Percentiles rank a stretch among this genome's conserved stretches.
Conservation (phyloP, 2,888 invertebrate genomes). For the Apotomis betuletana region DNA sequence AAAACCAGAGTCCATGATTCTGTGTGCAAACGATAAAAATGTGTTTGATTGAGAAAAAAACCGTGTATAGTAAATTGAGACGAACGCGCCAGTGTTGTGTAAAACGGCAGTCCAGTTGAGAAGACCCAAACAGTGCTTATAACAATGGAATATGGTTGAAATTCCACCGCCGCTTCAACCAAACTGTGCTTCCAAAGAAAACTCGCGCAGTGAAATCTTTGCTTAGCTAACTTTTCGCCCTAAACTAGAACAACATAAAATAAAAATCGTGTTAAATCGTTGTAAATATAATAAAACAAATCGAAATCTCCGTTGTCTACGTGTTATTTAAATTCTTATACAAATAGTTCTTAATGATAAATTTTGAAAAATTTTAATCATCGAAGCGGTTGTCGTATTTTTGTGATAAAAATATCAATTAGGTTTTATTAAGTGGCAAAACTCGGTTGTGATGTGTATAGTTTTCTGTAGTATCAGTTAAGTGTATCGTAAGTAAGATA, state of each 20-base stretch:
- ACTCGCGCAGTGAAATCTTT: slow-evolving; percentile 66
- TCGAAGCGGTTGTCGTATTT: slow-evolving; percentile 84
- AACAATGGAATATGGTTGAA: slow-evolving; percentile 84
- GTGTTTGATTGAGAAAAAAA: slow-evolving; percentile 74
- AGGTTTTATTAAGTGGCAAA: slow-evolving; percentile 74
- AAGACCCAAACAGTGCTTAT: slow-evolving; percentile 64
- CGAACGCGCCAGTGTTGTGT: slow-evolving; percentile 75
- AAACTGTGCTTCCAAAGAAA: slow-evolving; percentile 76
- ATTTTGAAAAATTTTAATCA: slow-evolving; percentile 76
- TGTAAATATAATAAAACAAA: slow-evolving; percentile 61
- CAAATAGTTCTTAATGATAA: slow-evolving; percentile 45
- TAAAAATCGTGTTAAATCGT: slow-evolving; percentile 49
- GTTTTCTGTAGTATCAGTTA: slow-evolving; percentile 47
- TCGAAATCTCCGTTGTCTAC: slow-evolving; percentile 66
- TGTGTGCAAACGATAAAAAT: slow-evolving; percentile 71
- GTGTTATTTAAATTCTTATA: slow-evolving; percentile 56
- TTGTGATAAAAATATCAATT: slow-evolving; percentile 71
- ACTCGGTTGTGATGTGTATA: slow-evolving; percentile 84
- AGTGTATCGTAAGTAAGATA: slow-evolving; percentile 68
- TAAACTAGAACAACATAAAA: slow-evolving; percentile 50
- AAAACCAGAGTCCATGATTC: slow-evolving; percentile 63
- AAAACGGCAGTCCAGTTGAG: slow-evolving; percentile 72
- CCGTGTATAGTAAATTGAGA: slow-evolving; percentile 64
- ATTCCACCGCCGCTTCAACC: slow-evolving; percentile 52
- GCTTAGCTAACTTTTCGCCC: slow-evolving; percentile 47